Evolutionary conservation across 2,113 vertebrate species (phyloP).

Genomic region (Psophia crepitans): DNA sequence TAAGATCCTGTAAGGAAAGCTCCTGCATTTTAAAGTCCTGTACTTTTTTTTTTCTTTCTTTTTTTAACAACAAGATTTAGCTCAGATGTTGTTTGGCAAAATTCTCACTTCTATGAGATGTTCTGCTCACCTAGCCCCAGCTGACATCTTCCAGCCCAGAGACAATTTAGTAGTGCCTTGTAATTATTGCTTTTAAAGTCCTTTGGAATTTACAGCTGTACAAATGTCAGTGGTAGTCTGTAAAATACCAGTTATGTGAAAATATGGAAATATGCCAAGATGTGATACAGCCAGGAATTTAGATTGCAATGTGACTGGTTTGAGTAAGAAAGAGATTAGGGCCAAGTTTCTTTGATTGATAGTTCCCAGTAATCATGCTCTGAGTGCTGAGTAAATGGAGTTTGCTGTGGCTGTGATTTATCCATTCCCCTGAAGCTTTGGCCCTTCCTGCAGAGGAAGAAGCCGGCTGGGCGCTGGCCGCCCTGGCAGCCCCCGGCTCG

Average conservation of each 20-base stretch:
- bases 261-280: background rate
- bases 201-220: slow-evolving; percentile 1
- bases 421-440: background rate
- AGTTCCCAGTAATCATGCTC: background rate
- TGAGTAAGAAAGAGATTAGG: background rate
- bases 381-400: fast-evolving
- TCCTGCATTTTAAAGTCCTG: background rate
- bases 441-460: background rate
- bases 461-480: background rate
- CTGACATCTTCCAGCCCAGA: background rate
- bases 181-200: background rate
- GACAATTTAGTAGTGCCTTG: background rate
- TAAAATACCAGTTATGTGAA: background rate
- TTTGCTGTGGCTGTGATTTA: background rate
- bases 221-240: background rate
- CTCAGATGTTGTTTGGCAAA: background rate
- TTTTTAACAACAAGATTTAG: background rate
- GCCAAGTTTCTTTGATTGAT: background rate
- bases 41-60: background rate
- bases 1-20: background rate
- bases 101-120: background rate
- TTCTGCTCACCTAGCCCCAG: background rate
- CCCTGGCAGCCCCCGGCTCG: background rate
- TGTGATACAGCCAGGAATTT: background rate
- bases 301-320: background rate